Evolutionary conservation across 2,888 invertebrate genomes (phyloP), one percentile per base, ranked within the genome.

Genomic region (Aleiodes testaceus): DNA sequence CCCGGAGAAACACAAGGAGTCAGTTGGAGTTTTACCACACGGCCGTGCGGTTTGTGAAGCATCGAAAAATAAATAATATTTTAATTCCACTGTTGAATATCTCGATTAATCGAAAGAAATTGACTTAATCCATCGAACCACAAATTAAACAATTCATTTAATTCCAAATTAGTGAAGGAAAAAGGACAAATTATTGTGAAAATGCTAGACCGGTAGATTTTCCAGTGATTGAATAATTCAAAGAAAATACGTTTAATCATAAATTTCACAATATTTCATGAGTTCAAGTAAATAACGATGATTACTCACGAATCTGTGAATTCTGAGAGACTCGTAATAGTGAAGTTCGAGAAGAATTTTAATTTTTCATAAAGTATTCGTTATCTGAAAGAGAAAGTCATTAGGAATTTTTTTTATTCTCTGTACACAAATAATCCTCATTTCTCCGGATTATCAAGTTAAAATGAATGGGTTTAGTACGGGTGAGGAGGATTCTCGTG

Each of bases 401-500:
- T 42, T 18, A 18, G 18, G 22, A 53, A 42, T 63, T 63, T 36
- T 36, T 36, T 36, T 36, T 36, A 6, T 7, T 36, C 36, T 36
- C 11, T 7, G 9, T 11, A 49, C 26, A 26, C 26, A 26, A 0
- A 26, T 5, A 5, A 3, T 26, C 26, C 26, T n/a, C n/a, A n/a
- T n/a, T 63, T 30, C 9, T 11, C 16, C 36, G 16, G 5, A 53
- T 26, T 64, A 42, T 36, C 36, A 44, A 55, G n/a, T 44, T 63
- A 64, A 61, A 88, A 93, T 94, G 92, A 96, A 96, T 92, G 96
- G 95, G 85, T 96, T 95, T 88, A 96, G 95, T 88, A 94, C 95
- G 82, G 95, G 95, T 80, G 95, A 95, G 89, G 96, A 96, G 89
- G 96, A 96, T 90, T 96, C 95, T 73, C 90, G 95, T 83, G 95